Evolutionary conservation across 2,888 invertebrate genomes (phyloP).

Genomic region (Rhorus exstirpatorius): DNA sequence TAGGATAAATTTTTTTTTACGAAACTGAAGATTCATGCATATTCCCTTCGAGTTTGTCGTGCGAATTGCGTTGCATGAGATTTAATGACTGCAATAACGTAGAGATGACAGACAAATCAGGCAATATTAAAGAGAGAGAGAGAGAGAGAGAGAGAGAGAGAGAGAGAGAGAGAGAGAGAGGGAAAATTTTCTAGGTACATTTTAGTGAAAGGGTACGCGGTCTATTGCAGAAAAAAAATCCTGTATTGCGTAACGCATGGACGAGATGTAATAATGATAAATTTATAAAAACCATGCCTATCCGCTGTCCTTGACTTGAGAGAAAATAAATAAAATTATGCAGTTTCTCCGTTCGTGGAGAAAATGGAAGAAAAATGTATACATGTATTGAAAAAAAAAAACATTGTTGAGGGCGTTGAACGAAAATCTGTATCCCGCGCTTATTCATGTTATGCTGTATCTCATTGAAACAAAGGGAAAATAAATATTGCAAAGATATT

Average conservation of each 20-base stretch:
- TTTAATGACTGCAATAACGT: slow-evolving; percentile 43
- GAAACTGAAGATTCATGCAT: background rate
- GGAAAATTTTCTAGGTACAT: slow-evolving; percentile 2
- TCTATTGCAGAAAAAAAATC: slow-evolving; percentile 14
- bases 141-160: too few species aligned
- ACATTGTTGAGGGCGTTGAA: slow-evolving; percentile 63
- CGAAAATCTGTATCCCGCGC: slow-evolving; percentile 72
- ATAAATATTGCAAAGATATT: slow-evolving; percentile 75
- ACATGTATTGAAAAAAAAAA: slow-evolving; percentile 58
- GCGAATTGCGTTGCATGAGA: slow-evolving; percentile 49
- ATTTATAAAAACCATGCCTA: slow-evolving; percentile 14
- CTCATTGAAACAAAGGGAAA: slow-evolving; percentile 72
- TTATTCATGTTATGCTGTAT: slow-evolving; percentile 76
- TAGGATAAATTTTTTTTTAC: slow-evolving; percentile 5
- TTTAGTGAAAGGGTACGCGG: background rate
- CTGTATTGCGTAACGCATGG: background rate
- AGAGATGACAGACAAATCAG: slow-evolving; percentile 33
- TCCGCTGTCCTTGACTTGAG: slow-evolving; percentile 17
- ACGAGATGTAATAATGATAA: background rate
- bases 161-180: too few species aligned
- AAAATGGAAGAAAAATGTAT: too few species aligned
- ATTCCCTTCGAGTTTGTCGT: slow-evolving; percentile 12
- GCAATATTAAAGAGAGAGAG: slow-evolving; percentile 46
- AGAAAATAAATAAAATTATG: slow-evolving; percentile 5
- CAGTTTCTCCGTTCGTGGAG: slow-evolving; percentile 12